Conservation (phyloP, 2,888 invertebrate species). For the Aphidoletes aphidimyza region DNA sequence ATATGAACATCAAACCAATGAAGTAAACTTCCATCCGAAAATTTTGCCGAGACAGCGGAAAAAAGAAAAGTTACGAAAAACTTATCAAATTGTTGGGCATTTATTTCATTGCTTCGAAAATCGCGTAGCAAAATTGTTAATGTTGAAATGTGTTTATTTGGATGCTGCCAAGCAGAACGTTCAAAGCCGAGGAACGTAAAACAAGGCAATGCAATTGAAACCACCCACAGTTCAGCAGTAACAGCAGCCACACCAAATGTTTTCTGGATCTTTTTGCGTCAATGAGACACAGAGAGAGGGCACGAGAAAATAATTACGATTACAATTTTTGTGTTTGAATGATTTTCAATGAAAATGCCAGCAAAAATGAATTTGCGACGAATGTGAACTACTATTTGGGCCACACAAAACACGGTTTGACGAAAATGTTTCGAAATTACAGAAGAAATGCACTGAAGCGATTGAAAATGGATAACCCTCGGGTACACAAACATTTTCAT, state of each 20-base stretch:
- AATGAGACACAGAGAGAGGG: too few relatives aligned
- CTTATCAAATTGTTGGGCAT: conserved; percentile 40
- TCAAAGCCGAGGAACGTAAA: not conserved
- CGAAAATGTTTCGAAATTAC: too few relatives aligned
- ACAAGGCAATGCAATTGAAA: not conserved
- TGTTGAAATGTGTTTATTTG: not conserved
- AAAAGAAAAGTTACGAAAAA: not conserved
- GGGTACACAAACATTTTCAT: too few relatives aligned
- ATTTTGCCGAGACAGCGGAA: conserved; percentile 4
- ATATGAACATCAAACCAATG: not conserved
- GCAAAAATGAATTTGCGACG: not conserved
- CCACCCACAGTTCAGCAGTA: conserved; percentile 17
- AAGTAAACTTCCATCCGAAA: not conserved
- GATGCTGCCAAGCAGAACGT: conserved; percentile 18
- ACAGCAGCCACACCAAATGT: not conserved
- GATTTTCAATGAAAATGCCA: conserved; percentile 35
- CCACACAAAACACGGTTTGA: not conserved
- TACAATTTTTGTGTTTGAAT: conserved; percentile 49
- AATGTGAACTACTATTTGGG: not conserved
- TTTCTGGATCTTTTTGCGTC: too few relatives aligned
- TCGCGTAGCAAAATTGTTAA: not conserved
- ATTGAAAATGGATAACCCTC: too few relatives aligned
- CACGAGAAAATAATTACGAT: conserved; percentile 29
- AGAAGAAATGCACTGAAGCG: too few relatives aligned
- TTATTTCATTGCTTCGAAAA: not conserved